phyloP scores from a whole-genome alignment of 2,113 vertebrate species.

The Amazona guildingii region DNA sequence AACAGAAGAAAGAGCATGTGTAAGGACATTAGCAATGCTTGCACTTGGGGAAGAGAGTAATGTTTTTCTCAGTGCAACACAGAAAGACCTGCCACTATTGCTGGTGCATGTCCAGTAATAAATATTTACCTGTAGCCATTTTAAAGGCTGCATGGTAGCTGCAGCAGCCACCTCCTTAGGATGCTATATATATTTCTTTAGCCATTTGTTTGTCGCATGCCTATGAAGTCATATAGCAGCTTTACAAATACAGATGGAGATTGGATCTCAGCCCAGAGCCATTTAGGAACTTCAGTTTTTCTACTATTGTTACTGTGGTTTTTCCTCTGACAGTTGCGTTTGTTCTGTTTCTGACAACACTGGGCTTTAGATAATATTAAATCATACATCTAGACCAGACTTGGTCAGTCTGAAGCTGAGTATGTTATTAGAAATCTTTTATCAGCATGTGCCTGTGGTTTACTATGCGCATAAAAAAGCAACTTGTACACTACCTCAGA shows the following conservation, averaged over 20 bases:
- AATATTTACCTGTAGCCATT: background rate
- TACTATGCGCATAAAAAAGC: background rate
- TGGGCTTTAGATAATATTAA: background rate
- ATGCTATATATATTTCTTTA: background rate
- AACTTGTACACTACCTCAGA: background rate
- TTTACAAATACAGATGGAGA: slow-evolving; percentile 13
- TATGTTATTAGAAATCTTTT: background rate
- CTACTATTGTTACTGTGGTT: background rate
- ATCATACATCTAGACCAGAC: background rate
- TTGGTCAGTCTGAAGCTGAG: background rate
- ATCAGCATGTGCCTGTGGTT: background rate
- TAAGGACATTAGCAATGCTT: background rate
- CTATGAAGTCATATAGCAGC: background rate
- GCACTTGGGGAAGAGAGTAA: background rate
- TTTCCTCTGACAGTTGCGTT: background rate
- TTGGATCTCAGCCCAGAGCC: slow-evolving; percentile 51
- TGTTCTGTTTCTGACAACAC: background rate
- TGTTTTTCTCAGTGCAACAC: background rate
- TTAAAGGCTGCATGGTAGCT: background rate
- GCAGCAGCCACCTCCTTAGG: background rate
- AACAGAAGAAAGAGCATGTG: background rate
- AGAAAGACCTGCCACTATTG: background rate
- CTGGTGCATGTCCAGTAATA: background rate
- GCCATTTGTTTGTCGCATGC: background rate
- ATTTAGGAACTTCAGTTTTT: slow-evolving; percentile 14